Evolutionary conservation across 2,888 invertebrate species (phyloP).

Genomic region (Melieria crassipennis): DNA sequence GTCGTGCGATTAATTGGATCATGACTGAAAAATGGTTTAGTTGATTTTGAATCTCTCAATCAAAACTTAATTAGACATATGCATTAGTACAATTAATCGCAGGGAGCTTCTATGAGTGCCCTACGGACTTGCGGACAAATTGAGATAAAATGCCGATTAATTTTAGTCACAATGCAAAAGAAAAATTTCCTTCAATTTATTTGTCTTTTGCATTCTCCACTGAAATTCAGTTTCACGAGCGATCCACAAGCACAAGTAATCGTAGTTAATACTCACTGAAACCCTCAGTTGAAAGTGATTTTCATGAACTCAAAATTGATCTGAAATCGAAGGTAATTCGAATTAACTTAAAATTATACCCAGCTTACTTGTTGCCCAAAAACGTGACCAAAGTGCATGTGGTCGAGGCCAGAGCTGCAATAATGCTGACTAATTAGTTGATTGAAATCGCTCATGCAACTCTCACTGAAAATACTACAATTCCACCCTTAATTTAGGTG

Average conservation of each 20-base stretch:
- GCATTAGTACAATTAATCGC: too few relatives aligned
- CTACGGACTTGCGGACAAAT: too few relatives aligned
- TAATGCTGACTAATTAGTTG: neutral
- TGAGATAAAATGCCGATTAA: neutral
- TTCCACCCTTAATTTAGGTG: constrained; percentile 40
- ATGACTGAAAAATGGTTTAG: too few relatives aligned
- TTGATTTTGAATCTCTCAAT: too few relatives aligned
- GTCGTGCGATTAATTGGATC: too few relatives aligned
- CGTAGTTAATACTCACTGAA: neutral
- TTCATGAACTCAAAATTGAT: too few relatives aligned
- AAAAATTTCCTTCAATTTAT: constrained; percentile 57
- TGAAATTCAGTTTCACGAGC: constrained; percentile 56
- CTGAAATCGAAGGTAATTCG: too few relatives aligned
- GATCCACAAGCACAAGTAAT: neutral
- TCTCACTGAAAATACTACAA: constrained; percentile 42
- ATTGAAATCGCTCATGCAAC: constrained; percentile 46
- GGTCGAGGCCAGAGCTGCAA: neutral
- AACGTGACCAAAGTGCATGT: too few relatives aligned
- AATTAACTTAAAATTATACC: too few relatives aligned
- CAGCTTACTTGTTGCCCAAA: too few relatives aligned
- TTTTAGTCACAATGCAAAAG: constrained; percentile 54
- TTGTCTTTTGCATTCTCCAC: constrained; percentile 63
- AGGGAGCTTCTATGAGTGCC: too few relatives aligned
- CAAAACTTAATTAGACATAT: too few relatives aligned
- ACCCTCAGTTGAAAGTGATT: neutral